Evolutionary conservation across 2,113 vertebrate genomes (phyloP).

Genomic region (Romanogobio albipinnatus): DNA sequence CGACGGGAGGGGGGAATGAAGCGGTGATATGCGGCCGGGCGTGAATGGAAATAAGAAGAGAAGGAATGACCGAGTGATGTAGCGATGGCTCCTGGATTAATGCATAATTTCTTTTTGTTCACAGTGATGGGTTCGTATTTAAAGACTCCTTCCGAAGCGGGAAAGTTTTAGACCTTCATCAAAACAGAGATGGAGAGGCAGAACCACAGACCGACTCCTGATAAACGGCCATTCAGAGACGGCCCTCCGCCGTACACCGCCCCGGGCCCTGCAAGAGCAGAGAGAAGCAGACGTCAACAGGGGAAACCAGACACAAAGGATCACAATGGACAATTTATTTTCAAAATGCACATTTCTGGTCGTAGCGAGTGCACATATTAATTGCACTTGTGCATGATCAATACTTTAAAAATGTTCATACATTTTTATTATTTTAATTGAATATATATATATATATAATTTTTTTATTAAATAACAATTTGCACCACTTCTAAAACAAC

Average conservation of each 20-base stretch:
- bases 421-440: too few relatives aligned
- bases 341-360: background rate
- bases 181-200: conserved; percentile 71
- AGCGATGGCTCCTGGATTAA: conserved; percentile 81
- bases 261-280: conserved; percentile 72
- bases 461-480: background rate
- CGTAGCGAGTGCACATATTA: background rate
- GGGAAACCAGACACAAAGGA: background rate
- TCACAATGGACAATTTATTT: background rate
- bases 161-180: conserved; percentile 72
- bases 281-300: conserved; percentile 1
- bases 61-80: conserved; percentile 69
- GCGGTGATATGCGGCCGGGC: conserved; percentile 33
- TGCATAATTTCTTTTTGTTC: conserved; percentile 81
- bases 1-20: conserved; percentile 50
- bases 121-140: conserved; percentile 86
- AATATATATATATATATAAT: too few relatives aligned
- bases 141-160: conserved; percentile 72
- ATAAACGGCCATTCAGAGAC: conserved; percentile 63
- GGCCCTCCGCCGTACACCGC: conserved; percentile 71
- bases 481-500: background rate
- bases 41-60: conserved; percentile 52
- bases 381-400: background rate
- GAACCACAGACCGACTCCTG: conserved; percentile 65
- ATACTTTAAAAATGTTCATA: too few relatives aligned